These are phyloP conservation scores for Paramormyrops kingsleyae DNA, from an alignment of 2,113 vertebrate species.

Conservation along the genomic window DNA sequence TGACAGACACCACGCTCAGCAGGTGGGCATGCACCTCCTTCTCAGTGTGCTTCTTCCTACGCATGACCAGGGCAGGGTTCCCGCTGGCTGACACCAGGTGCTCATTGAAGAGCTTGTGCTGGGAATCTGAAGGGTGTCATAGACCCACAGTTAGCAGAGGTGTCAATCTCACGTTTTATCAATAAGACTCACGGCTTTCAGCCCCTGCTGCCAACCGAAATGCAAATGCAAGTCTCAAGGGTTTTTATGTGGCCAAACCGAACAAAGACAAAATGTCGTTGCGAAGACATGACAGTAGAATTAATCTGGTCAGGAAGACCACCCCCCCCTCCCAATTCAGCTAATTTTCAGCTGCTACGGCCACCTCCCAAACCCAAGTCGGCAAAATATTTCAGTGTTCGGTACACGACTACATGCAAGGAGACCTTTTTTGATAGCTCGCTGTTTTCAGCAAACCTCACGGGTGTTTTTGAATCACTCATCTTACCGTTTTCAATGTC, in stretches of 20 bases:
- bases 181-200: neutral
- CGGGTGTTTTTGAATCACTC: neutral
- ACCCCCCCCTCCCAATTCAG: neutral
- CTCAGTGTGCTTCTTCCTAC: constrained; percentile 92
- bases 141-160: neutral
- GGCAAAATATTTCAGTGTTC: neutral
- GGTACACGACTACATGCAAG: neutral
- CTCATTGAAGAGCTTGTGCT: constrained; percentile 93
- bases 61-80: constrained; percentile 85
- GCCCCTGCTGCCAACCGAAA: neutral
- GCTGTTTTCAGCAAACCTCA: neutral
- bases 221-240: neutral
- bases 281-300: neutral
- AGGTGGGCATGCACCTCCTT: constrained; percentile 90
- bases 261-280: neutral
- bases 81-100: constrained; percentile 91
- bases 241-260: neutral
- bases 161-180: neutral
- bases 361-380: neutral
- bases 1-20: constrained; percentile 85
- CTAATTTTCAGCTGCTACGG: neutral
- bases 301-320: neutral
- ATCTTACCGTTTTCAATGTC: neutral
- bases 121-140: constrained; percentile 64
- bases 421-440: neutral